Conservation (phyloP, 2,797 vertebrate species). For the Orientallactaga sibirica region DNA sequence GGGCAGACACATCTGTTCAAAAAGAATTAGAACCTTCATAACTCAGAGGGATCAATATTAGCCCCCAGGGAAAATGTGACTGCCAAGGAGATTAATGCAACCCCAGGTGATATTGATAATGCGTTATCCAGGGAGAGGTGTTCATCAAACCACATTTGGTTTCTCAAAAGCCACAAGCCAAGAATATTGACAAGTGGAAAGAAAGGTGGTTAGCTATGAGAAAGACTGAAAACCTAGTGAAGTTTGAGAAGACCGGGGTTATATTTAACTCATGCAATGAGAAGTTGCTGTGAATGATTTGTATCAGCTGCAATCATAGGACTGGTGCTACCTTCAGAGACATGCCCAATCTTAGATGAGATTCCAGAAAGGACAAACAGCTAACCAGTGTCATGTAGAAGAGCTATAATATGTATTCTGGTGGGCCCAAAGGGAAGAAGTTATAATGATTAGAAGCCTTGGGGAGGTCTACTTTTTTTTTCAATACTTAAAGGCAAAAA, state of each 20-base stretch:
- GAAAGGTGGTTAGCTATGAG: neutral
- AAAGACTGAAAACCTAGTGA: conserved; percentile 34
- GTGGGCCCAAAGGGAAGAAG: neutral
- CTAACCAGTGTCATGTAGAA: neutral
- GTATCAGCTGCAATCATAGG: neutral
- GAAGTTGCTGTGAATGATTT: conserved; percentile 9
- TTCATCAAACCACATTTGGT: conserved; percentile 12
- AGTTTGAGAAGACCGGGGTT: neutral
- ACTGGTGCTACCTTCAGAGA: neutral
- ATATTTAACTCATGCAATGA: conserved; percentile 48
- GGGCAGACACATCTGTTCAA: neutral
- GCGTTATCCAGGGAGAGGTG: neutral
- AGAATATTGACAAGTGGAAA: conserved; percentile 32
- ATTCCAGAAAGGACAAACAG: conserved; percentile 6
- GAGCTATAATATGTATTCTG: neutral
- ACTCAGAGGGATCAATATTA: conserved; percentile 38
- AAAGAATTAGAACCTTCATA: neutral
- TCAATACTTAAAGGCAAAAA: neutral
- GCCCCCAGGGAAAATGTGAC: neutral
- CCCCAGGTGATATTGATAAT: neutral
- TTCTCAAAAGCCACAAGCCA: conserved; percentile 36
- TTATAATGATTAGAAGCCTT: neutral
- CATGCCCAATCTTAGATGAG: neutral
- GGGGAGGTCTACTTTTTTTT: neutral
- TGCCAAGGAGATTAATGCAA: conserved; percentile 22